A percentile compares a stretch with the other conserved stretches of the same genome.
Evolutionary conservation across 1,140 invertebrate species (phyloP).

Genomic region (Potamilus streckersoni): DNA sequence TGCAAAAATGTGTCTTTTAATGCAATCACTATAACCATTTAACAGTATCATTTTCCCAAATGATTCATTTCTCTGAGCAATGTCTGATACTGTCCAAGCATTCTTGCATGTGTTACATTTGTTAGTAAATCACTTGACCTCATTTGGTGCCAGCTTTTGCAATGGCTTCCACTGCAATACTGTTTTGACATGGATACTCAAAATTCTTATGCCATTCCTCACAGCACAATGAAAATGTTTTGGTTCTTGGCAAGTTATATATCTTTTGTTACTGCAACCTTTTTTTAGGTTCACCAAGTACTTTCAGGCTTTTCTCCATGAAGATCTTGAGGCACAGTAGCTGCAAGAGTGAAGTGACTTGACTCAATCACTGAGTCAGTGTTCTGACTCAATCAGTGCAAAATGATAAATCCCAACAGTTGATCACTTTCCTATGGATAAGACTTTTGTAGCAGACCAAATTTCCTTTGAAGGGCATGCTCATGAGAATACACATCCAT

Average conservation of each 20-base stretch:
- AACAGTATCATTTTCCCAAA: slow-evolving; percentile 12
- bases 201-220: slow-evolving; percentile 30
- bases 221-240: slow-evolving; percentile 26
- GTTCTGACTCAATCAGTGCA: slow-evolving; percentile 17
- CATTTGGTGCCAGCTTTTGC: slow-evolving; percentile 24
- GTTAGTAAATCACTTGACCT: slow-evolving; percentile 38
- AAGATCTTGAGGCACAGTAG: slow-evolving; percentile 19
- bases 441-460: slow-evolving; percentile 3
- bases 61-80: slow-evolving; percentile 29
- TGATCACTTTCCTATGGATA: slow-evolving; percentile 22
- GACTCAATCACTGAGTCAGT: too few species aligned
- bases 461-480: slow-evolving; percentile 17
- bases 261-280: neutral
- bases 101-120: slow-evolving; percentile 31
- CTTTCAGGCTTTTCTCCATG: slow-evolving; percentile 32
- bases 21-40: too few species aligned
- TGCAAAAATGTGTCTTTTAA: too few species aligned
- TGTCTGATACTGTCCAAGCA: slow-evolving; percentile 22
- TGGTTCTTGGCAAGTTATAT: slow-evolving; percentile 3
- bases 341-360: slow-evolving; percentile 19
- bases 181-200: slow-evolving; percentile 31
- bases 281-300: slow-evolving; percentile 15
- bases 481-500: slow-evolving; percentile 29
- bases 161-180: slow-evolving; percentile 24
- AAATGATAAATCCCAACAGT: slow-evolving; percentile 18